phyloP scores from a whole-genome alignment of 2,888 invertebrate species.

The Andrena chrysosceles region DNA sequence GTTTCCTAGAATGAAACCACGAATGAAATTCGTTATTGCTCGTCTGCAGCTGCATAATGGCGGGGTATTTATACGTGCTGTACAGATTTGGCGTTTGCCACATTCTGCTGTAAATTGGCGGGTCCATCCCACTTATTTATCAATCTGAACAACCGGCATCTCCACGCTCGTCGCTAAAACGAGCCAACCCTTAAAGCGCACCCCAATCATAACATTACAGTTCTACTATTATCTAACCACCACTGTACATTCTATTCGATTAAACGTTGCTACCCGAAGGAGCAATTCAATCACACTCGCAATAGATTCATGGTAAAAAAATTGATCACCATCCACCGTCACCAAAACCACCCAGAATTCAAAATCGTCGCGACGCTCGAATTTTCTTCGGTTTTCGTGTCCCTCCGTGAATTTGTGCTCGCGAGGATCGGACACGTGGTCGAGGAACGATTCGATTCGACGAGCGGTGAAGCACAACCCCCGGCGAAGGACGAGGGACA shows the following conservation, averaged over 20 bases:
- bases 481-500: constrained; percentile 1
- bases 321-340: background rate
- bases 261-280: background rate
- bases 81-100: constrained; percentile 82
- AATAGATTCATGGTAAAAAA: too few relatives aligned
- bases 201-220: background rate
- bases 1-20: constrained; percentile 91
- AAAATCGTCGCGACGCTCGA: background rate
- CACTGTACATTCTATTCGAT: background rate
- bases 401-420: background rate
- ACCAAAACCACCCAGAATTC: background rate
- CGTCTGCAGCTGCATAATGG: constrained; percentile 81
- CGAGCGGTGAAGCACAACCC: background rate
- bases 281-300: constrained; percentile 1
- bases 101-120: constrained; percentile 78
- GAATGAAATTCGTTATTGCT: constrained; percentile 84
- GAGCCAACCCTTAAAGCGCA: background rate
- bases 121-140: constrained; percentile 71
- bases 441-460: background rate
- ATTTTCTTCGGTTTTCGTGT: background rate
- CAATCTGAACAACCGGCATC: constrained; percentile 10
- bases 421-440: constrained; percentile 10
- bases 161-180: background rate
- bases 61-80: constrained; percentile 80
- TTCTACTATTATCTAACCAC: background rate